Base-by-base conservation (phyloP, 2,113 vertebrate genomes). In the Tupaia chinensis region DNA sequence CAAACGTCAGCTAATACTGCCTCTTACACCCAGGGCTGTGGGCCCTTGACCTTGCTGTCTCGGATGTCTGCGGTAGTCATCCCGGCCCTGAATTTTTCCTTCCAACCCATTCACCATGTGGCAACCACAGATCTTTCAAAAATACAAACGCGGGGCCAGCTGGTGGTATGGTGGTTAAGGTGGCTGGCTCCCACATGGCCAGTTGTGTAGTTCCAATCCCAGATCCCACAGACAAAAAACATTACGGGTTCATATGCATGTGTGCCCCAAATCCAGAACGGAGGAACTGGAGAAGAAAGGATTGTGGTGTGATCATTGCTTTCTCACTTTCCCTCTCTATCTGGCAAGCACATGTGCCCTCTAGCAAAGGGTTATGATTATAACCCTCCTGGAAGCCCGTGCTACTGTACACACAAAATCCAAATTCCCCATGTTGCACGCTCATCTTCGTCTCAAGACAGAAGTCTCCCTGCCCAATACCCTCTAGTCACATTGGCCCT, bases 51-150 rank as follows among this genome's bases (percentile, higher is more conserved):
- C 22, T 72, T 44, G 9, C 70, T 76, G 65, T 79, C 17, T 76
- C 27, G 9, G 10, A 15, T 72, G 56, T 69, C 69, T 74, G 25
- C 58, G 22, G 5, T 27, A 89, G 61, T 20, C 16, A 32, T 27
- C 78, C 22, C 82, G 69, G 63, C 15, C 4, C 19, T 65, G 12
- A 22, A 10, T n/a, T 85, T 85, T 60, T 73, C 16, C 66, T n/a
- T 63, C 65, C 15, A 76, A 1, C 60, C 58, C 25, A 69, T 88
- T 89, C 9, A 78, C 9, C 74, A 32, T 16, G 53, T 20, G 27
- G 53, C 32, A 93, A 34, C 32, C 29, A 6, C 63, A 87, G 63
- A 90, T 70, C 53, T 93, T 93, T 72, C 81, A 44, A 66, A 88
- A 69, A 72, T 81, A 63, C 25, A 80, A 32, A 68, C 68, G 44